These are phyloP conservation scores for Ornithoptera alexandrae DNA, from an alignment of 2,888 invertebrate genomes.

Conservation along the genomic window DNA sequence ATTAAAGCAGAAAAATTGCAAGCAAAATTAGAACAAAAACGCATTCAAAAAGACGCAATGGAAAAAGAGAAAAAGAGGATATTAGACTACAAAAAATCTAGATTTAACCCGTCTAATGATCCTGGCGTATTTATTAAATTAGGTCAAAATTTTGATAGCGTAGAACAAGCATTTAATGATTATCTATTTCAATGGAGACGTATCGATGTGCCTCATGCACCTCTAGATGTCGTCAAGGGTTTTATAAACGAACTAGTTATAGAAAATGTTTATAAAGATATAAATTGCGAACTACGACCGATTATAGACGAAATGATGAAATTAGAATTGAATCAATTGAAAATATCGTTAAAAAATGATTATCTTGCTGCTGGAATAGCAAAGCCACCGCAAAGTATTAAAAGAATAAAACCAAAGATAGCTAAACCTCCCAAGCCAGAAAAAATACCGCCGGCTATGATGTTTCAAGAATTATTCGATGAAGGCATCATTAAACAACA, in stretches of 20 bases:
- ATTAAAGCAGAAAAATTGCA: slow-evolving; percentile 67
- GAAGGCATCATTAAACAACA: slow-evolving; percentile 84
- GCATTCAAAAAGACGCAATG: slow-evolving; percentile 56
- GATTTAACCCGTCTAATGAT: slow-evolving; percentile 68
- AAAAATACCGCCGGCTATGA: slow-evolving; percentile 80
- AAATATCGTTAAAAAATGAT: slow-evolving; percentile 75
- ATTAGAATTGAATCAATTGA: slow-evolving; percentile 75
- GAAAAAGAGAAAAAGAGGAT: slow-evolving; percentile 59
- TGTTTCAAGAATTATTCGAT: slow-evolving; percentile 86
- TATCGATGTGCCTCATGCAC: slow-evolving; percentile 64
- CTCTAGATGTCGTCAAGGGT: slow-evolving; percentile 81
- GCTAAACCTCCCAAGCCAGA: slow-evolving; percentile 81
- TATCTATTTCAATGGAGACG: slow-evolving; percentile 64
- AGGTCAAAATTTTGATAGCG: slow-evolving; percentile 45
- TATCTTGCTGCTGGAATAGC: slow-evolving; percentile 41
- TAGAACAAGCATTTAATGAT: slow-evolving; percentile 50
- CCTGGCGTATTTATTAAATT: slow-evolving; percentile 61
- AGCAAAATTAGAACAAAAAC: slow-evolving; percentile 63
- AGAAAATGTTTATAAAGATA: slow-evolving; percentile 82
- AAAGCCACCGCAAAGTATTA: slow-evolving; percentile 49
- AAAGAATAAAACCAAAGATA: slow-evolving; percentile 64
- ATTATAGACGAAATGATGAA: slow-evolving; percentile 85
- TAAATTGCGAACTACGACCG: slow-evolving; percentile 82
- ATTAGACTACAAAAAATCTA: slow-evolving; percentile 68
- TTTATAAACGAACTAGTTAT: slow-evolving; percentile 83